A percentile compares a stretch with the other conserved stretches of the same genome.
Conservation (phyloP, 2,113 vertebrate genomes). For the Cricetomys ansorgei region DNA sequence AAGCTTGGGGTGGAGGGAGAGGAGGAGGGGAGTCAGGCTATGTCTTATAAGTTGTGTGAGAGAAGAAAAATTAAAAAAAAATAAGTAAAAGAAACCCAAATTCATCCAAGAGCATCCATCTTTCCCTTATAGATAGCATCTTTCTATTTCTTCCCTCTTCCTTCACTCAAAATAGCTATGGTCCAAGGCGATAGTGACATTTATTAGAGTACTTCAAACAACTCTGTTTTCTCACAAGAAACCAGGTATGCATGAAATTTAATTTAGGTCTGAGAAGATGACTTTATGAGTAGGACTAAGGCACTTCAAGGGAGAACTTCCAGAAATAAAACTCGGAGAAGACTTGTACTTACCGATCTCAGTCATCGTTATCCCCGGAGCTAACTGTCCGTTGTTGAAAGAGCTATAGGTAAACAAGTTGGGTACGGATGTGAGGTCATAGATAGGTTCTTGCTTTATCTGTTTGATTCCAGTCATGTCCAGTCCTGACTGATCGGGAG, state of each 20-base stretch:
- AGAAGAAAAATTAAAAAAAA: too few species aligned
- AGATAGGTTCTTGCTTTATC: constrained; percentile 99
- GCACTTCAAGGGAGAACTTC: constrained; percentile 7
- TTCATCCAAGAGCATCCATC: constrained; percentile 54
- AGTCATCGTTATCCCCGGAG: constrained; percentile 93
- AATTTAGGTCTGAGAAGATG: neutral
- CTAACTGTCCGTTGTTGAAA: constrained; percentile 96
- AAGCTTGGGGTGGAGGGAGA: too few species aligned
- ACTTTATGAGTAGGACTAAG: neutral
- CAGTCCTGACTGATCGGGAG: constrained; percentile 98
- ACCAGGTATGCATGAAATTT: neutral
- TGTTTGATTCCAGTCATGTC: constrained; percentile 99
- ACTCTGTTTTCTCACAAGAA: constrained; percentile 25
- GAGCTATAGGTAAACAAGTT: constrained; percentile 98
- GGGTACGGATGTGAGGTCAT: constrained; percentile 97
- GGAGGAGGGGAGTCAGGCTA: too few species aligned
- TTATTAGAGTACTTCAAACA: constrained; percentile 48
- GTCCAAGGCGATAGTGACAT: neutral
- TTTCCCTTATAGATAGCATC: constrained; percentile 47
- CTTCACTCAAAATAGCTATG: constrained; percentile 38
- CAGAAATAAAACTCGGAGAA: neutral
- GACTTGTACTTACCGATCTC: constrained; percentile 93
- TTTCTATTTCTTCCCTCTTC: constrained; percentile 38
- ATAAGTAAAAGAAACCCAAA: too few species aligned
- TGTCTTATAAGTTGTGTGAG: too few species aligned